Conservation (phyloP, 1,140 invertebrate genomes). For the Magallana ariakensis region DNA sequence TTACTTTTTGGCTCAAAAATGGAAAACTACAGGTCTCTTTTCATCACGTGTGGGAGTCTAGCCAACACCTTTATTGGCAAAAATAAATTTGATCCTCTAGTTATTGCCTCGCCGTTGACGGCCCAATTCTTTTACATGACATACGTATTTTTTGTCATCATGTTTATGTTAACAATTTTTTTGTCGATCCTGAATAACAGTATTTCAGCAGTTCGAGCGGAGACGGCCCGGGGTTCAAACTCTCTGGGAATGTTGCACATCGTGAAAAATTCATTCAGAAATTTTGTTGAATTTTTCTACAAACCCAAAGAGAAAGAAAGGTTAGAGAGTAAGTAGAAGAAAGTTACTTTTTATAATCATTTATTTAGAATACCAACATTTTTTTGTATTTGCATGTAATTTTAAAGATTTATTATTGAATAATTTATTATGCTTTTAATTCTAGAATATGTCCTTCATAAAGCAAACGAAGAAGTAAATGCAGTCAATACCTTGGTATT, state of each 20-base stretch:
- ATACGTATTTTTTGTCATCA: conserved; percentile 89
- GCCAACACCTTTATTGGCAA: conserved; percentile 86
- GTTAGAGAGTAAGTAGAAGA: not conserved
- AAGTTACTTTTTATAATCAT: too few species aligned
- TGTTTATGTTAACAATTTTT: conserved; percentile 89
- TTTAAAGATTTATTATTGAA: too few species aligned
- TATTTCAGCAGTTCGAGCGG: conserved; percentile 33
- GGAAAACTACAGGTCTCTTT: conserved; percentile 47
- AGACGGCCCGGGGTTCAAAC: not conserved
- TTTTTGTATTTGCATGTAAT: too few species aligned
- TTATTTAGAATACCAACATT: too few species aligned
- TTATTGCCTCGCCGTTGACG: conserved; percentile 84
- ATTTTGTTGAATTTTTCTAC: conserved; percentile 1
- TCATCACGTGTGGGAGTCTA: conserved; percentile 80
- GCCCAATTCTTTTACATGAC: conserved; percentile 87
- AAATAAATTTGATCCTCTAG: conserved; percentile 86
- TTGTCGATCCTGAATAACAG: conserved; percentile 84
- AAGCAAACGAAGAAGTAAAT: too few species aligned
- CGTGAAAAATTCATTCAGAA: conserved; percentile 13
- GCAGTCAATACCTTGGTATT: too few species aligned
- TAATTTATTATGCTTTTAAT: too few species aligned
- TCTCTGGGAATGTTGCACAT: conserved; percentile 39
- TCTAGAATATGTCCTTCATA: too few species aligned
- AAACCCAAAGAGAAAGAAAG: not conserved
- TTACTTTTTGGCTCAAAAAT: conserved; percentile 49